Evolutionary conservation across 64 coral and sea anemone genomes (phyloP), one percentile per base, ranked within the genome.

Genomic region (Montipora sp.): DNA sequence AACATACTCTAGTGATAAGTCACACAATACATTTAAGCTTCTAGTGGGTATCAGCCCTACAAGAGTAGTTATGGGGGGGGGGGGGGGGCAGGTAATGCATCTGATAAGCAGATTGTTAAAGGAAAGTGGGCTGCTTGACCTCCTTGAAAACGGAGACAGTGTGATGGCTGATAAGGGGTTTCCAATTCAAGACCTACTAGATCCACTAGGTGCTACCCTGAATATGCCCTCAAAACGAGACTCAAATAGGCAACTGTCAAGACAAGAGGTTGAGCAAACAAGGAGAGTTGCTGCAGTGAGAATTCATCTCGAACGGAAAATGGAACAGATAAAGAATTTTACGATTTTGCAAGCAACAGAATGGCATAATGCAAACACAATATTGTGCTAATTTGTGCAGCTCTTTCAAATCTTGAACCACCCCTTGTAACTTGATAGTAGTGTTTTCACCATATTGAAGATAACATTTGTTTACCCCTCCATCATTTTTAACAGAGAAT

Each of bases 91-190:
- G 84, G 66, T 15, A 68, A 87, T 87, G 71, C 86, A 75, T 88
- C 86, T 75, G 86, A 88, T 48, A 88, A 88, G 71, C 86, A 88
- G 13, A 88, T 76, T 51, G 86, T 88, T 72, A 75, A 88, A 88
- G 71, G 47, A 88, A 88, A 88, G 86, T 73, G 86, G 86, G 12
- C 14, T 88, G n/a, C 27, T 88, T 3, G 15, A 88, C 22, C 23
- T 47, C 18, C 86, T 88, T 75, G 86, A 88, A 22, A 18, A 67
- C 7, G 86, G 45, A 21, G 86, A 75, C 47, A 88, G 86, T 51
- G 71, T 36, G 1, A 36, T 36, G 27, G 27, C 27, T 36, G 27
- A 36, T 36, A 36, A 36, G 27, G 27, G 27, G 71, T 75, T 73
- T 18, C 9, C 5, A 50, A 51, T 75, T 73, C 47, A 73, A 48